A percentile compares a stretch with the other conserved stretches of the same genome.
These are phyloP conservation scores for Druon quercuslanigerum DNA, from an alignment of 1,140 invertebrate genomes.

Conservation along the genomic window DNA sequence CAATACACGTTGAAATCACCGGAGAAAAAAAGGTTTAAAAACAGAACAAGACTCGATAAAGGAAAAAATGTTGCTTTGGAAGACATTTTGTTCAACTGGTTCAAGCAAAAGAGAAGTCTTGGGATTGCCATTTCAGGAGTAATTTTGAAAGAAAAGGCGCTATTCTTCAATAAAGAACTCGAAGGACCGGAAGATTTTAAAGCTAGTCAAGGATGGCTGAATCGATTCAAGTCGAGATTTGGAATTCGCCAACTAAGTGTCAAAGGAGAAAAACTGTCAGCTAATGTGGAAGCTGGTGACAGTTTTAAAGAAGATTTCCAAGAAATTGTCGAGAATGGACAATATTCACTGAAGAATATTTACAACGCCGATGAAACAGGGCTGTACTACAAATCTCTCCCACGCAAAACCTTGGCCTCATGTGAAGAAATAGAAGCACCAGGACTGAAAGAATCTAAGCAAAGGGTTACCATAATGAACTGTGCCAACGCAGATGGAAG, in stretches of 20 bases:
- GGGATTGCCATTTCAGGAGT: conserved; percentile 49
- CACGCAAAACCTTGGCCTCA: conserved; percentile 46
- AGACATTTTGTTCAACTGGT: no score
- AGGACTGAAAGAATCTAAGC: conserved; percentile 33
- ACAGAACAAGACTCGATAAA: no score
- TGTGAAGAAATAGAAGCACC: conserved; percentile 15
- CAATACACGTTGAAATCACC: no score
- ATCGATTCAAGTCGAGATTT: conserved; percentile 48
- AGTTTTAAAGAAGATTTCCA: conserved; percentile 36
- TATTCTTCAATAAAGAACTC: conserved; percentile 45
- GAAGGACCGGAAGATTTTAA: conserved; percentile 41
- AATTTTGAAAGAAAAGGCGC: conserved; percentile 50
- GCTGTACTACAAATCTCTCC: conserved; percentile 48
- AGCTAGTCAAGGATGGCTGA: conserved; percentile 54
- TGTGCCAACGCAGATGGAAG: conserved; percentile 64
- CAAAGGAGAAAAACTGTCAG: conserved; percentile 44
- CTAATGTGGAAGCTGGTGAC: conserved; percentile 25
- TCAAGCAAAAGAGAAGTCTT: conserved; percentile 43
- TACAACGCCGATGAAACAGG: conserved; percentile 44
- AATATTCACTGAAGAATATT: conserved; percentile 40
- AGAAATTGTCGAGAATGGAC: conserved; percentile 17
- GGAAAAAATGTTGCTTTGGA: no score
- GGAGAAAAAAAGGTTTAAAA: no score
- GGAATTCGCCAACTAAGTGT: conserved; percentile 37
- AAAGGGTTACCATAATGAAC: conserved; percentile 44